Evolutionary conservation across 1,140 invertebrate genomes (phyloP), one percentile per base, ranked within the genome.

Genomic region (Callitettix versicolor): DNA sequence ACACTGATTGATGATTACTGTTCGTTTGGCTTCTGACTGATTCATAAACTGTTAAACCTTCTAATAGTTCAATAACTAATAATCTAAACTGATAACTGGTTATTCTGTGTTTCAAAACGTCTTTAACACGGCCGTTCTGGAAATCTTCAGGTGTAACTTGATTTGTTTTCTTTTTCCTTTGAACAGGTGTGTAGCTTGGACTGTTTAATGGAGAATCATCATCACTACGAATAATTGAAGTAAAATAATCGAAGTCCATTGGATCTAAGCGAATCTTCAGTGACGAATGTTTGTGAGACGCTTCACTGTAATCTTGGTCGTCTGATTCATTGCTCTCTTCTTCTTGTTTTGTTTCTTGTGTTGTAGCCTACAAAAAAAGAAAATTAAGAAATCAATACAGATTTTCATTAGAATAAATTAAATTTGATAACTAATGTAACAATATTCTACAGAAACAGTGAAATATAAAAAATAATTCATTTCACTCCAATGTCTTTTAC

Each of bases 221-320:
- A 26, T 79, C 74, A 54, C 77, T 78, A 0, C 76, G 65, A 0
- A 78, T 64, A 0, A 77, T 69, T 0, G 74, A 75, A 21, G 78
- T 76, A 61, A 82, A 82, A 58, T 82, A 82, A 42, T 79, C 76
- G 60, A 82, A 81, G 57, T 81, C 79, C 69, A 79, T 78, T n/a
- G 73, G 73, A 43, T 79, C 76, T 1, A 78, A 61, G 22, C 72
- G 69, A 18, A 81, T 75, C 60, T 78, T 80, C 11, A 81, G 47
- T 11, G 47, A 12, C 7, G 47, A 49, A 15, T 22, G 21, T 6
- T 26, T 7, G 7, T 49, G 47, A 33, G 24, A 30, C 3, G 47
- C 24, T n/a, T 30, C 47, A 33, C 26, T 49, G 18, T 14, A 49
- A 12, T 49, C 47, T 30, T 22, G 3, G 26, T 47, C 44, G 12